phyloP scores from a whole-genome alignment of 2,113 vertebrate genomes.

The Mustelus asterias region DNA sequence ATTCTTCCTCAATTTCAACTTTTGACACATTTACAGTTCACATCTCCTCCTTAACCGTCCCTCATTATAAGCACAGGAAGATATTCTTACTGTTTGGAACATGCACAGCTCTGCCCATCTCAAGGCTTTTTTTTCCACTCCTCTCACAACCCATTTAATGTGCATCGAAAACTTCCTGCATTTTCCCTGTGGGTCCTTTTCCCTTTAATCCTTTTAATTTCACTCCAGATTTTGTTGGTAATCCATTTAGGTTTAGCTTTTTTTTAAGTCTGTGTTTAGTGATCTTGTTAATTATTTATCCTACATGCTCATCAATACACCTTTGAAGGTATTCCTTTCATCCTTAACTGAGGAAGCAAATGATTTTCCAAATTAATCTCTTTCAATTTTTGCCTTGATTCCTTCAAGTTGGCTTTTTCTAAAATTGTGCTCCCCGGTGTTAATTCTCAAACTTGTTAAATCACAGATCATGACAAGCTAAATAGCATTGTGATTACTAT shows the following conservation, averaged over 20 bases:
- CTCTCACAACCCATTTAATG: background rate
- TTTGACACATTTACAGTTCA: background rate
- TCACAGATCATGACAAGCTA: conserved; percentile 10
- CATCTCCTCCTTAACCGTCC: background rate
- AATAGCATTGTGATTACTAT: background rate
- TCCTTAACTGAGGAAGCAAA: background rate
- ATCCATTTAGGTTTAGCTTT: conserved; percentile 18
- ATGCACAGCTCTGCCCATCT: background rate
- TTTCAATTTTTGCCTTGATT: background rate
- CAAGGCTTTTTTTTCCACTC: background rate
- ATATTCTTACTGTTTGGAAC: background rate
- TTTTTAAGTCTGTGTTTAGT: background rate
- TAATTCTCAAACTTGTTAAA: background rate
- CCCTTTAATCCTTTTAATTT: background rate
- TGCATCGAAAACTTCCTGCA: background rate
- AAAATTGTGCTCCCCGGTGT: background rate
- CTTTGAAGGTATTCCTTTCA: conserved; percentile 15
- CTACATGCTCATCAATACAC: background rate
- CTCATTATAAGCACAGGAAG: background rate
- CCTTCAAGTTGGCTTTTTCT: background rate
- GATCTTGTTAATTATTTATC: conserved; percentile 6
- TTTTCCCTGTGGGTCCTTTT: background rate
- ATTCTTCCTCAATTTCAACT: background rate
- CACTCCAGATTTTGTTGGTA: background rate
- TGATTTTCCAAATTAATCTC: conserved; percentile 6